Conservation (phyloP, 2,888 invertebrate species). For the Scrobipalpa atriplicella region DNA sequence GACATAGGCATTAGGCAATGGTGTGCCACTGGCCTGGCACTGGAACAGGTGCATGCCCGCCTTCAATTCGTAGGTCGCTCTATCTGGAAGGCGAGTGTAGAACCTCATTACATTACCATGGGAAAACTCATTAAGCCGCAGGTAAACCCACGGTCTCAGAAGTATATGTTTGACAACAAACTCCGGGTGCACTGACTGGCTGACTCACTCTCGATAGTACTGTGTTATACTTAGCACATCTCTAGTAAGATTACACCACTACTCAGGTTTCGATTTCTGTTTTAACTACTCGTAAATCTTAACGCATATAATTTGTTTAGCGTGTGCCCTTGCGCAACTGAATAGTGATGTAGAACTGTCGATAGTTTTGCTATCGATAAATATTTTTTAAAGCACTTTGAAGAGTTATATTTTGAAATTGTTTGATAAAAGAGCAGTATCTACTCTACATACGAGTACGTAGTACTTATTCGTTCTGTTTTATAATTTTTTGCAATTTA, state of each 20-base stretch:
- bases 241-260: neutral
- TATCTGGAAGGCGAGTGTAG: too few relatives aligned
- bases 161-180: conserved; percentile 2
- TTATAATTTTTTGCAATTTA: too few relatives aligned
- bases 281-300: conserved; percentile 21
- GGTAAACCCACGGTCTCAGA: neutral
- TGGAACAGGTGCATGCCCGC: too few relatives aligned
- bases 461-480: too few relatives aligned
- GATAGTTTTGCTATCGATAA: neutral
- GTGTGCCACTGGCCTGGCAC: too few relatives aligned
- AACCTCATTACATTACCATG: too few relatives aligned
- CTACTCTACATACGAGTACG: too few relatives aligned
- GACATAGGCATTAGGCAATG: too few relatives aligned
- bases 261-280: conserved; percentile 17
- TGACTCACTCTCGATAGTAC: neutral
- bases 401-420: neutral
- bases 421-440: too few relatives aligned
- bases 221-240: conserved; percentile 17
- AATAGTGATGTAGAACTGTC: neutral
- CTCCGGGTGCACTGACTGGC: conserved; percentile 9
- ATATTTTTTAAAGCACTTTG: neutral
- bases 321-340: conserved; percentile 10
- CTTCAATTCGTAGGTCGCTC: too few relatives aligned
- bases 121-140: too few relatives aligned
- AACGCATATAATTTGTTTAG: conserved; percentile 11